Base-by-base conservation (phyloP, 2,888 invertebrate species). In the Chironomus riparius region DNA sequence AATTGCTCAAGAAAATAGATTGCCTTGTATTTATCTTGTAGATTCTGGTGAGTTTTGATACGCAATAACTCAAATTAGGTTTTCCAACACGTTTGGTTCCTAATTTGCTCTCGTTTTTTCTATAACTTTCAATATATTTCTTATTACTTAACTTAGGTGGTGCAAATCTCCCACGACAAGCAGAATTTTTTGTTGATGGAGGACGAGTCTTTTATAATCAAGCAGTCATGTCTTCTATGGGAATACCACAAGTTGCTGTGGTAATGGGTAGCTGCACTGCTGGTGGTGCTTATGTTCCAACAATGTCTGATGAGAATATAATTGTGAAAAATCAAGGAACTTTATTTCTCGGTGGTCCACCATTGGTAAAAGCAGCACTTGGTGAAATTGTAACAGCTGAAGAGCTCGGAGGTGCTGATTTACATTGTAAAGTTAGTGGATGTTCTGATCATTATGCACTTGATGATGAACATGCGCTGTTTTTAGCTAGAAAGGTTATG, bases 251-350 rank as follows among this genome's bases (percentile, higher is more conserved):
- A 83, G 87, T 96, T 78, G 95, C 98, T 0, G 95, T 98, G 2
- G 98, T 99, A 0, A 90, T 99, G 90, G 99, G 98, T 65, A 92
- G 96, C 78, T 99, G 99, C 83, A 99, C 99, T 0, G 99, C 99
- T 22, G 99, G 98, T 47, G 99, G 99, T 3, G 99, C 99, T 5
- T 99, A 99, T 81, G 93, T 98, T 22, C 90, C 99, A 78, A 94
- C 98, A 68, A 99, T 99, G 98, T 93, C 98, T 0, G 98, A 99
- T 81, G 97, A 98, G 85, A 95, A 94, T 81, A 89, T 99, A 70
- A 99, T 99, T 81, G 95, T 99, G 4, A 91, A 90, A 80, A 88
- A 92, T 79, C 96, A 97, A 83, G 98, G 97, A 47, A 99, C 98
- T 0, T 97, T 99, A 79, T 99, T 98, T 84, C 86, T 99, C 69